Percentiles rank a stretch among this genome's conserved stretches.
Conservation (phyloP, 53 echinoderm and acorn worm species). For the Henricia sp. region DNA sequence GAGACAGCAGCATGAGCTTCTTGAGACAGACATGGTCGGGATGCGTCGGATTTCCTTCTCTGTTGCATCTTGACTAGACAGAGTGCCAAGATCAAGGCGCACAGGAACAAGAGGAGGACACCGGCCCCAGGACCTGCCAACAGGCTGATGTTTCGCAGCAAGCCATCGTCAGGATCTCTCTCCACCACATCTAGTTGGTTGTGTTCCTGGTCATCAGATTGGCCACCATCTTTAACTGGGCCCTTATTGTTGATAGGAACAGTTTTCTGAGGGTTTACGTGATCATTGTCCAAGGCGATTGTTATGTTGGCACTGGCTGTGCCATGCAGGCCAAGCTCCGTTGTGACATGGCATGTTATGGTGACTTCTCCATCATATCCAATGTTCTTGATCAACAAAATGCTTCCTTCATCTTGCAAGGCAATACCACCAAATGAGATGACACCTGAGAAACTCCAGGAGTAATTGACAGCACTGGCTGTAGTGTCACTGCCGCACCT, state of each 20-base stretch:
- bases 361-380: conserved; percentile 34
- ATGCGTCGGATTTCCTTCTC: conserved; percentile 29
- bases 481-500: conserved; percentile 68
- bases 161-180: not conserved
- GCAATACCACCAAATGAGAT: conserved; percentile 61
- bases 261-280: not conserved
- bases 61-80: conserved; percentile 66
- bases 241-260: not conserved
- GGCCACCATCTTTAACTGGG: not conserved
- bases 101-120: conserved; percentile 77
- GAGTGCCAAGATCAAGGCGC: conserved; percentile 63
- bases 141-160: conserved; percentile 75
- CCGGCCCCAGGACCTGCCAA: conserved; percentile 81
- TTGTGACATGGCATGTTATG: conserved; percentile 71
- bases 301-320: conserved; percentile 74
- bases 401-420: conserved; percentile 64
- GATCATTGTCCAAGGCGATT: conserved; percentile 19
- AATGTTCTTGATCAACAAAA: conserved; percentile 63
- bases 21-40: conserved; percentile 7
- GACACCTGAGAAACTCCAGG: conserved; percentile 69
- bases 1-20: conserved; percentile 68
- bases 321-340: conserved; percentile 68
- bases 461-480: conserved; percentile 64
- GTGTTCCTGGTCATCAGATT: no score
- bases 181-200: not conserved